Conservation (phyloP, 2,113 vertebrate genomes). For the Ptychochromis oligacanthus region DNA sequence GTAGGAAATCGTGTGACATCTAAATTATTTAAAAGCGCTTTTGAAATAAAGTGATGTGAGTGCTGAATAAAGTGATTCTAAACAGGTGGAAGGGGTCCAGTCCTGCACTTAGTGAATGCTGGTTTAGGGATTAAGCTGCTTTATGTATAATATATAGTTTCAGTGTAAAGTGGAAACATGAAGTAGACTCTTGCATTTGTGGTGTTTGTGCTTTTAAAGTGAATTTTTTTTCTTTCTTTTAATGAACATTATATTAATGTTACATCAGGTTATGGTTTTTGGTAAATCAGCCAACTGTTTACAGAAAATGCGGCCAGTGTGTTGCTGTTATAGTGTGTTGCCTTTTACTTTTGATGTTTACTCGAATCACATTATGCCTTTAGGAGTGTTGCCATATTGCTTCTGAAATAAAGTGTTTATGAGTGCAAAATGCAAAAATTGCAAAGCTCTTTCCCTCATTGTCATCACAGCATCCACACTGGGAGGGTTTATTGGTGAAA, state of each 20-base stretch:
- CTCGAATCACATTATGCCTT: slow-evolving; percentile 58
- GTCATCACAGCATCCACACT: not conserved
- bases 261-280: slow-evolving; percentile 32
- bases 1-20: slow-evolving; percentile 1
- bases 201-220: slow-evolving; percentile 35
- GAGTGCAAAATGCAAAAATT: slow-evolving; percentile 14
- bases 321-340: slow-evolving; percentile 22
- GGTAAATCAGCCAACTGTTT: slow-evolving; percentile 59
- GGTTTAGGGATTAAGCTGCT: slow-evolving; percentile 60
- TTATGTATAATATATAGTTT: slow-evolving; percentile 37
- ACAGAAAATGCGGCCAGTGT: slow-evolving; percentile 47
- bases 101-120: slow-evolving; percentile 30
- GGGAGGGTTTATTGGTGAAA: not conserved
- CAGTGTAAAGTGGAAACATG: slow-evolving; percentile 22
- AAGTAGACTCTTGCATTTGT: slow-evolving; percentile 1
- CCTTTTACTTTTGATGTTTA: slow-evolving; percentile 43
- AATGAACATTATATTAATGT: slow-evolving; percentile 41
- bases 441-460: slow-evolving; percentile 21
- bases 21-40: slow-evolving; percentile 37
- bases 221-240: not conserved
- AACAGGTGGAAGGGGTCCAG: slow-evolving; percentile 36
- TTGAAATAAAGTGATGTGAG: slow-evolving; percentile 15
- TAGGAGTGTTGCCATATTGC: slow-evolving; percentile 37
- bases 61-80: slow-evolving; percentile 12
- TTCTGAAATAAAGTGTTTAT: slow-evolving; percentile 56